Conservation (phyloP, 2,797 vertebrate species). For the Enteromius radiatus region DNA sequence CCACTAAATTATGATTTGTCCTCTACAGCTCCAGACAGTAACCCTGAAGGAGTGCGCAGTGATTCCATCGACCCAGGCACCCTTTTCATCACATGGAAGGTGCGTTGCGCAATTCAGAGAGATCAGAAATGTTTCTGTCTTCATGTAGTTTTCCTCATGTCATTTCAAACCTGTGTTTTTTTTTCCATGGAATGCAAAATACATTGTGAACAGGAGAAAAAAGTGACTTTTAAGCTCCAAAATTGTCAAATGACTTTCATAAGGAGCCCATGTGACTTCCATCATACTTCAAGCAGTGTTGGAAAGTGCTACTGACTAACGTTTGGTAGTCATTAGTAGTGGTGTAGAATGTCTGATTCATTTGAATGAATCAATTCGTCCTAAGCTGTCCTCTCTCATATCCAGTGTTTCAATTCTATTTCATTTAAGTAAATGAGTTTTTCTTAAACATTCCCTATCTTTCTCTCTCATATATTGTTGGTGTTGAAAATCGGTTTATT, state of each 20-base stretch:
- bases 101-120: conserved; percentile 59
- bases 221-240: not conserved
- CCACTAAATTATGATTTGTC: conserved; percentile 29
- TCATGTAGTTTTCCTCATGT: not conserved
- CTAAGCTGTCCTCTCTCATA: not conserved
- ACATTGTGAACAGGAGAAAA: not conserved
- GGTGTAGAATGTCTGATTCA: not conserved
- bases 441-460: not conserved
- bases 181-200: not conserved
- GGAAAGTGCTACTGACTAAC: not conserved
- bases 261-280: not conserved
- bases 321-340: not conserved
- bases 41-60: conserved; percentile 84
- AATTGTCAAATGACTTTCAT: not conserved
- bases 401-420: not conserved
- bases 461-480: not conserved
- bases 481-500: not conserved
- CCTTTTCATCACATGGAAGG: conserved; percentile 88
- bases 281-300: not conserved
- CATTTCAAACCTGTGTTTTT: not conserved
- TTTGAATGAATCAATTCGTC: not conserved
- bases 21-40: conserved; percentile 81
- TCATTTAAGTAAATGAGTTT: not conserved
- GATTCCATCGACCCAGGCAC: conserved; percentile 81
- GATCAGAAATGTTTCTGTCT: not conserved